Conservation (phyloP, 1,140 invertebrate species). For the Drosophila ananassae region DNA sequence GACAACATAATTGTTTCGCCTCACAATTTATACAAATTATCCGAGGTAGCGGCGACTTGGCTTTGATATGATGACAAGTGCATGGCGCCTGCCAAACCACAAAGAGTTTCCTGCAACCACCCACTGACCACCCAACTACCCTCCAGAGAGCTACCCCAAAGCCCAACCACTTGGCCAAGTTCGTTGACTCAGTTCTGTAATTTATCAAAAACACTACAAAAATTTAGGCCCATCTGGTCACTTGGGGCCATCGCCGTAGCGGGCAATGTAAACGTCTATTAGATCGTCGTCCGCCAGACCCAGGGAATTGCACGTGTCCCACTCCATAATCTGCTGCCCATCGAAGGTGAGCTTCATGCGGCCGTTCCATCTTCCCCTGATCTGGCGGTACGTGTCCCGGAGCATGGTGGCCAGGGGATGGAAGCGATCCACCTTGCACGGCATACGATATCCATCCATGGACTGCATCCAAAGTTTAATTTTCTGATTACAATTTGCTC, state of each 20-base stretch:
- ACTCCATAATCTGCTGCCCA: not conserved
- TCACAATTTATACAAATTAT: slow-evolving; percentile 68
- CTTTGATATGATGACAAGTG: slow-evolving; percentile 49
- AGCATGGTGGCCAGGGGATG: not conserved
- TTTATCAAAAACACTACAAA: not conserved
- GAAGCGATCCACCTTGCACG: not conserved
- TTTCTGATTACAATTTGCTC: not conserved
- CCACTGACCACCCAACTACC: not conserved
- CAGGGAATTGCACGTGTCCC: not conserved
- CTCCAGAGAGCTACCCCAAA: not conserved
- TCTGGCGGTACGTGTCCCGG: not conserved
- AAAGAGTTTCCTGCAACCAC: slow-evolving; percentile 3
- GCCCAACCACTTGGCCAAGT: not conserved
- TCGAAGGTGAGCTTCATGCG: not conserved
- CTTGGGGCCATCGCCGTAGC: not conserved
- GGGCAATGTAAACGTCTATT: not conserved
- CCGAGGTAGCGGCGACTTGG: slow-evolving; percentile 12
- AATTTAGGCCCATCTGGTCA: not conserved
- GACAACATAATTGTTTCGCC: slow-evolving; percentile 70
- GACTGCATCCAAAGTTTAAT: not conserved
- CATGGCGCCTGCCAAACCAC: slow-evolving; percentile 28
- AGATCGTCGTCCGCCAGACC: not conserved
- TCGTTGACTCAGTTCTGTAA: not conserved
- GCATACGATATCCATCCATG: not conserved
- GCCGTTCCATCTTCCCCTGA: not conserved